Evolutionary conservation across 2,797 vertebrate species (phyloP), one percentile per base, ranked within the genome.

Genomic region (Phalloptychus januarius): DNA sequence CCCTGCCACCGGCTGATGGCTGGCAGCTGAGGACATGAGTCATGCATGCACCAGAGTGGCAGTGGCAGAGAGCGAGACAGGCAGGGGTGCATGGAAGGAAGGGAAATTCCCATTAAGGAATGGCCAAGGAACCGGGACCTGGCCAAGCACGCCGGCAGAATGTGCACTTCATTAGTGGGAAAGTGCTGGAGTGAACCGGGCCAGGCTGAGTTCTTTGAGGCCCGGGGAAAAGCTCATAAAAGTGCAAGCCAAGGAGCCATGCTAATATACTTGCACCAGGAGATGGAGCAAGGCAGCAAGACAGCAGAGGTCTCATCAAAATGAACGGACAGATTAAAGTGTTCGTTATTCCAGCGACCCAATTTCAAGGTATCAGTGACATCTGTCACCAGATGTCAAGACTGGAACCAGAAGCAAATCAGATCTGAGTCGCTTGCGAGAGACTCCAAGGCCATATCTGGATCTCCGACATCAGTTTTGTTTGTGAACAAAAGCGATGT

Each of bases 151-250:
- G 90, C 84, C 79, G 71, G 88, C 93, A 91, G 91, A 95, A 95
- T 95, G 91, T 95, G 93, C 93, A 95, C 93, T 95, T 96, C 94
- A 96, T 96, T 95, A 96, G 91, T 91, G 92, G 89, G 92, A 95
- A 94, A 95, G 94, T 93, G 92, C 94, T 78, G 91, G 87, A 87
- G 90, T 94, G 92, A 89, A 91, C 87, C 84, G 42, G 87, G 72
- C 84, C 48, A n/a, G 86, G 94, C 94, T 93, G 95, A 95, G 90
- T 93, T 94, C 93, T 94, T 90, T 94, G 93, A 93, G 93, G 93
- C 93, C 91, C 89, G 86, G 90, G 90, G 93, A 93, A 94, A 94
- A 93, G 92, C 92, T 93, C 90, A 95, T 95, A 95, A 96, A 95
- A 95, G 71, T 84, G 77, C 77, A 65, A 85, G 93, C 94, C 95